Conservation (phyloP, 2,113 vertebrate genomes). For the Zosterops lateralis region DNA sequence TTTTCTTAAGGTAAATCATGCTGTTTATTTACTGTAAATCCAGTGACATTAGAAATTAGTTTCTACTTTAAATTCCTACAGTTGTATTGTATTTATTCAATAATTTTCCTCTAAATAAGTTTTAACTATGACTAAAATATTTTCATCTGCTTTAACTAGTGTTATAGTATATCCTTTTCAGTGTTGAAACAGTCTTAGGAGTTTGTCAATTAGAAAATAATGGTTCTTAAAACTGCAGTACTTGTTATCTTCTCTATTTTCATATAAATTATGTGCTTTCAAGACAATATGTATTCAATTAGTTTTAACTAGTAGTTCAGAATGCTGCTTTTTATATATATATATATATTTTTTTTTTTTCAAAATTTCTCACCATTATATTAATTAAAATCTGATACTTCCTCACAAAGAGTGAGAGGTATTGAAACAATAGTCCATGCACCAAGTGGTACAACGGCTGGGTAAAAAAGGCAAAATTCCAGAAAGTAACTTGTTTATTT, state of each 20-base stretch:
- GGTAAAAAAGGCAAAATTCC: neutral
- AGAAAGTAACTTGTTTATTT: neutral
- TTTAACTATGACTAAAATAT: neutral
- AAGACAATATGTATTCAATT: neutral
- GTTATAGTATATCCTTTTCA: neutral
- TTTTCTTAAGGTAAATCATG: neutral
- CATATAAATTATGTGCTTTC: neutral
- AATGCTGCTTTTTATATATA: accelerated
- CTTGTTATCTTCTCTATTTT: neutral
- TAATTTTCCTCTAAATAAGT: neutral
- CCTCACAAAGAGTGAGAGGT: neutral
- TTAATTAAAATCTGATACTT: neutral
- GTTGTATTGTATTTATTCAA: neutral
- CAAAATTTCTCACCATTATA: neutral
- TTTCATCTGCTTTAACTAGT: neutral
- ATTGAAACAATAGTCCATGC: neutral
- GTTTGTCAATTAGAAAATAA: neutral
- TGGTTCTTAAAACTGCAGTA: neutral
- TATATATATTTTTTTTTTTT: neutral
- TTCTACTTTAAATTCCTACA: neutral
- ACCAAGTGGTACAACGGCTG: accelerated
- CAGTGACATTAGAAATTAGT: neutral
- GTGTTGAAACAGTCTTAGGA: neutral
- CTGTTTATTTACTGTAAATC: neutral
- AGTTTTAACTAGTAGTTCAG: neutral